These are phyloP conservation scores for Psittacus erithacus DNA, from an alignment of 2,113 vertebrate species.

Conservation along the genomic window DNA sequence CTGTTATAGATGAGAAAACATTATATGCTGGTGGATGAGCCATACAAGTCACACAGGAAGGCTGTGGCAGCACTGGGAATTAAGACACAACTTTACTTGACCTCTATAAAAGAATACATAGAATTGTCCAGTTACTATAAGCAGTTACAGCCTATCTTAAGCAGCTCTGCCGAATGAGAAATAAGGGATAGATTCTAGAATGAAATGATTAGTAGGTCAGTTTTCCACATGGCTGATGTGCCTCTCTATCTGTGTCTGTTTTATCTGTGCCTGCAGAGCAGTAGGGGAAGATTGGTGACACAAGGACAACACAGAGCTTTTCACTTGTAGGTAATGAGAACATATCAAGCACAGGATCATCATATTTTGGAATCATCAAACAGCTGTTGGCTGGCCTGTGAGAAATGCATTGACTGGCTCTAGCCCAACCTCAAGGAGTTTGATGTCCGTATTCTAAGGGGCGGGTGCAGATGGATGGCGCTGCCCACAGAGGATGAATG, in stretches of 20 bases:
- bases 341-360: background rate
- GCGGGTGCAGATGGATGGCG: background rate
- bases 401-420: background rate
- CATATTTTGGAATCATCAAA: background rate
- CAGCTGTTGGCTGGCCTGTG: constrained; percentile 11
- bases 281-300: background rate
- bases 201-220: constrained; percentile 50
- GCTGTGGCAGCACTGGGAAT: background rate
- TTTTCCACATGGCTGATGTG: constrained; percentile 9
- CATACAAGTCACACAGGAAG: background rate
- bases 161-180: constrained; percentile 44
- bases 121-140: background rate
- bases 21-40: background rate
- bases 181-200: background rate
- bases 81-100: background rate
- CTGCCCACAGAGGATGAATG: background rate
- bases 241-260: constrained; percentile 16
- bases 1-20: background rate
- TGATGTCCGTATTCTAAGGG: background rate
- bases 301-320: background rate
- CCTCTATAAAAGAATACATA: background rate
- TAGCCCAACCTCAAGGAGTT: background rate
- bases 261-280: background rate
- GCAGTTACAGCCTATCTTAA: constrained; percentile 22
- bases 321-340: background rate